Conservation (phyloP, 2,888 invertebrate species). For the Campoletis raptor region DNA sequence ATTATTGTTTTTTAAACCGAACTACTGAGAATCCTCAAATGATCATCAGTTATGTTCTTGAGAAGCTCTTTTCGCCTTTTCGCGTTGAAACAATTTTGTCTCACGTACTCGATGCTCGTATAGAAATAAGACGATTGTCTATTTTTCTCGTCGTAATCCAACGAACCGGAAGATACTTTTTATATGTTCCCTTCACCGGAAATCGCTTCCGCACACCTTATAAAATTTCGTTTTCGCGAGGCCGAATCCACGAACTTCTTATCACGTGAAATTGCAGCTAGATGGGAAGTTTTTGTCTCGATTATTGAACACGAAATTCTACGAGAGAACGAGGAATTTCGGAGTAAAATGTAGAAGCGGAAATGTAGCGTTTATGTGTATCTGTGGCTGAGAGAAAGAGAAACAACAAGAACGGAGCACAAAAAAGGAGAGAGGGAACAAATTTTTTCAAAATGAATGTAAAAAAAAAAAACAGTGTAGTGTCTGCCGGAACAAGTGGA, state of each 20-base stretch:
- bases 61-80: not conserved
- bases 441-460: slow-evolving; percentile 22
- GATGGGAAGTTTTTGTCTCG: slow-evolving; percentile 26
- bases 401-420: slow-evolving; percentile 19
- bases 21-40: not conserved
- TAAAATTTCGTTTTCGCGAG: slow-evolving; percentile 53
- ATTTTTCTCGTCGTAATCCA: slow-evolving; percentile 15
- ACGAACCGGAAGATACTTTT: slow-evolving; percentile 43
- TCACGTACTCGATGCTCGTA: not conserved
- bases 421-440: slow-evolving; percentile 8
- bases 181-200: not conserved
- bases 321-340: slow-evolving; percentile 26
- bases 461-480: slow-evolving; percentile 29
- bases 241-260: slow-evolving; percentile 52
- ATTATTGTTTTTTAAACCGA: not conserved
- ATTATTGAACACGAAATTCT: slow-evolving; percentile 46
- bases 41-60: not conserved
- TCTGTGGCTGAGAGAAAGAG: not conserved
- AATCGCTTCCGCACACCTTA: slow-evolving; percentile 43
- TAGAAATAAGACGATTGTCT: not conserved
- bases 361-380: slow-evolving; percentile 1
- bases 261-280: slow-evolving; percentile 56
- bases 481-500: slow-evolving; percentile 50
- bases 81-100: not conserved
- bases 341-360: slow-evolving; percentile 39